Evolutionary conservation across 35 echinoderm and acorn worm species (phyloP).

Genomic region (Strongylocentrotus purpuratus): DNA sequence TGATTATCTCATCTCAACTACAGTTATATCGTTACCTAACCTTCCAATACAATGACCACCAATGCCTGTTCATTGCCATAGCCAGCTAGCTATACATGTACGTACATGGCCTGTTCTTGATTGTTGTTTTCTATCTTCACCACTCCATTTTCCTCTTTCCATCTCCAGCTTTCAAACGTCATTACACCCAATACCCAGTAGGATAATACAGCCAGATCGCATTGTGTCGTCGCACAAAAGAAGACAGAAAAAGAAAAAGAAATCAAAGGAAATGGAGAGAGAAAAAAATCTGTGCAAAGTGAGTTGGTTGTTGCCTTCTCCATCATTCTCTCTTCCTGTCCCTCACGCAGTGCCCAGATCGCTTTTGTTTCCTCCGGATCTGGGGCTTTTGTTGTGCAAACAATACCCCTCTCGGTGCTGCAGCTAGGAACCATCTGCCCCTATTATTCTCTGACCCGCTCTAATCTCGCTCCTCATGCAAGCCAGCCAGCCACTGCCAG

Average conservation of each 20-base stretch:
- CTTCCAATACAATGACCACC: too few relatives aligned
- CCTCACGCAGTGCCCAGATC: background rate
- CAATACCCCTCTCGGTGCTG: constrained; percentile 15
- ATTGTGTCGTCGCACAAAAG: background rate
- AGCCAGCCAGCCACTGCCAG: background rate
- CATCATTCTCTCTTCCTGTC: background rate
- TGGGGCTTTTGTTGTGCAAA: background rate
- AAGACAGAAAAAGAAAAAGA: background rate
- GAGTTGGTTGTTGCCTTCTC: background rate
- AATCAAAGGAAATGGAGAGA: background rate
- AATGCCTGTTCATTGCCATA: too few relatives aligned
- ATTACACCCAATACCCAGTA: background rate
- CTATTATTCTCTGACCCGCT: constrained; percentile 13
- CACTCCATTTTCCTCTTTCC: background rate
- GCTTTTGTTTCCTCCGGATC: constrained; percentile 44
- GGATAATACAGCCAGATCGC: background rate
- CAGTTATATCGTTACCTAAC: background rate
- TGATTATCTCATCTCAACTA: background rate
- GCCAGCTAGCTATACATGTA: too few relatives aligned
- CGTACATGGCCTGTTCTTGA: background rate
- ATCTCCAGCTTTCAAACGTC: background rate
- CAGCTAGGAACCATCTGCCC: background rate
- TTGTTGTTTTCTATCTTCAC: background rate
- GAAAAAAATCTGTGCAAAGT: background rate
- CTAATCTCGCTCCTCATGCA: background rate